These are phyloP conservation scores for Apistogramma diplotaenia DNA, from an alignment of 2,113 vertebrate species.

Conservation along the genomic window DNA sequence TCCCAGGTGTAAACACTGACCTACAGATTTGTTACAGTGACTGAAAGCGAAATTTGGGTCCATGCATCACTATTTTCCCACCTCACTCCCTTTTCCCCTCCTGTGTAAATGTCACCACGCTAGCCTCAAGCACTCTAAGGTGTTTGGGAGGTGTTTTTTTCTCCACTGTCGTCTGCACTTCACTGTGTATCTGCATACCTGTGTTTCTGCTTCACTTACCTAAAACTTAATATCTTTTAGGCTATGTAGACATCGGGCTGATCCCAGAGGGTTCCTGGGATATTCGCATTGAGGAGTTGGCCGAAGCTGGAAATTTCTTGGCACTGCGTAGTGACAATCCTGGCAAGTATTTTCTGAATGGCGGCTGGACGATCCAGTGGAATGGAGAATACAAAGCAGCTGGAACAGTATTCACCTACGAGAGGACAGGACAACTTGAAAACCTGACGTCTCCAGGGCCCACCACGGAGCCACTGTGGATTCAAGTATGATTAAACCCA, in stretches of 20 bases:
- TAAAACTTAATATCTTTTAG: slow-evolving; percentile 57
- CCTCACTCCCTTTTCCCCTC: rapidly evolving
- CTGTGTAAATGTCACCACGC: rapidly evolving
- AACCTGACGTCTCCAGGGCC: slow-evolving; percentile 93
- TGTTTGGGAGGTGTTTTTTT: neutral
- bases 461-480: slow-evolving; percentile 90
- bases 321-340: slow-evolving; percentile 86
- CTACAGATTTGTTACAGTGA: neutral
- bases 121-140: neutral
- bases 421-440: slow-evolving; percentile 86
- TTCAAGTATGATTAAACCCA: slow-evolving; percentile 81
- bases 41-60: neutral
- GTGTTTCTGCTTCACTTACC: neutral
- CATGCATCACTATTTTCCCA: neutral
- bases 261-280: slow-evolving; percentile 89
- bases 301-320: slow-evolving; percentile 90
- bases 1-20: neutral
- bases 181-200: neutral
- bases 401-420: slow-evolving; percentile 91
- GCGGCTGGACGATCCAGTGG: slow-evolving; percentile 96
- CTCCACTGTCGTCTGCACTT: no score
- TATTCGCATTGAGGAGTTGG: slow-evolving; percentile 89
- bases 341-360: slow-evolving; percentile 90
- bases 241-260: slow-evolving; percentile 91
- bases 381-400: slow-evolving; percentile 90